phyloP scores from a whole-genome alignment of 2,888 invertebrate species.

The Aleiodes testaceus region DNA sequence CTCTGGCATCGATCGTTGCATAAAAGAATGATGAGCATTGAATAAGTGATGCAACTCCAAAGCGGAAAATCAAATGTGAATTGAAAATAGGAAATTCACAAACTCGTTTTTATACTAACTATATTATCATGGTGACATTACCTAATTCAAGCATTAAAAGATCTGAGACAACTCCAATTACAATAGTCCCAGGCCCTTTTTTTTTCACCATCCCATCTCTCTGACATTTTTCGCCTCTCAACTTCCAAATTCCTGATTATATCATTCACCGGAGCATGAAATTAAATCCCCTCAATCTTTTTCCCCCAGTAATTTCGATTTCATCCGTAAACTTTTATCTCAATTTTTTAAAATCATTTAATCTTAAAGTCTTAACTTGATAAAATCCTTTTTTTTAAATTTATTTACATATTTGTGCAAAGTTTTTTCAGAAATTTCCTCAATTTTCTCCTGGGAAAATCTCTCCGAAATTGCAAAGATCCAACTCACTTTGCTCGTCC shows the following conservation, averaged over 20 bases:
- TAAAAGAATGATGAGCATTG: background rate
- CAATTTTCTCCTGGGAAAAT: background rate
- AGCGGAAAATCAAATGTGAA: conserved; percentile 5
- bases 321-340: conserved; percentile 7
- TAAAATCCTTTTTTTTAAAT: background rate
- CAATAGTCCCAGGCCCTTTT: background rate
- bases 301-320: conserved; percentile 36
- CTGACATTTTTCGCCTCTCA: conserved; percentile 26
- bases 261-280: conserved; percentile 38
- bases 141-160: too few relatives aligned
- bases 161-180: conserved; percentile 3
- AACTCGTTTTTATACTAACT: background rate
- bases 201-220: conserved; percentile 6
- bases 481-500: background rate
- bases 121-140: too few relatives aligned
- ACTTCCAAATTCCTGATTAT: conserved; percentile 38
- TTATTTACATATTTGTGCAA: background rate
- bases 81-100: background rate
- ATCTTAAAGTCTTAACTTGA: background rate
- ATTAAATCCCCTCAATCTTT: conserved; percentile 38
- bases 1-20: conserved; percentile 15
- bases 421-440: background rate
- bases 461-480: conserved; percentile 20
- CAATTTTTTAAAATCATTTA: conserved; percentile 15
- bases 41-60: background rate